Evolutionary conservation across 2,888 invertebrate species (phyloP).

Genomic region (Onchidella celtica): DNA sequence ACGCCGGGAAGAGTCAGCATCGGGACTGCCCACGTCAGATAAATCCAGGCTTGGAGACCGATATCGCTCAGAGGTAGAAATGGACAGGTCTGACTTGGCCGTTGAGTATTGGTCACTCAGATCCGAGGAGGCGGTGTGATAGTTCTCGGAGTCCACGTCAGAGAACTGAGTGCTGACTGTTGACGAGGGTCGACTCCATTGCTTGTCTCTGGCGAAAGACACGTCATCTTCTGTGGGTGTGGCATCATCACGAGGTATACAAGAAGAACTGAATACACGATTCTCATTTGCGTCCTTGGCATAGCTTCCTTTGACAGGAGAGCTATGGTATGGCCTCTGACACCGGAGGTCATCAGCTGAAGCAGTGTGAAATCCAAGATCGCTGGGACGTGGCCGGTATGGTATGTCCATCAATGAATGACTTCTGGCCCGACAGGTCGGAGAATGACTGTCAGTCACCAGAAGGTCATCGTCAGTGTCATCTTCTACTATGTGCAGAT

Average conservation of each 20-base stretch:
- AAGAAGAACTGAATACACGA: not conserved
- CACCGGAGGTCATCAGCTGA: slow-evolving; percentile 32
- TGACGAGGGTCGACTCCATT: slow-evolving; percentile 12
- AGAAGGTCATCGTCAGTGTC: slow-evolving; percentile 34
- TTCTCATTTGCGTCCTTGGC: too few relatives aligned
- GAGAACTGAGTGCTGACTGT: slow-evolving; percentile 22
- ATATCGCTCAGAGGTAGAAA: not conserved
- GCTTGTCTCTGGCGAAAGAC: not conserved
- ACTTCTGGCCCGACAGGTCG: slow-evolving; percentile 17
- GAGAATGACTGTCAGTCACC: not conserved
- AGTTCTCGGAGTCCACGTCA: slow-evolving; percentile 38
- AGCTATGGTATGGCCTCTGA: too few relatives aligned
- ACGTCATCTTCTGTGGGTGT: slow-evolving; percentile 24
- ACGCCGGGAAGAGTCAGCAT: not conserved
- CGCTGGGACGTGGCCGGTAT: not conserved
- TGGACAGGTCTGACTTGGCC: slow-evolving; percentile 40
- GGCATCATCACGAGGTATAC: slow-evolving; percentile 20
- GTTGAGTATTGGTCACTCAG: slow-evolving; percentile 45
- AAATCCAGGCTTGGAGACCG: slow-evolving; percentile 2
- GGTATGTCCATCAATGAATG: slow-evolving; percentile 36
- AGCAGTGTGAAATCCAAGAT: slow-evolving; percentile 11
- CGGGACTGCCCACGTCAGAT: not conserved
- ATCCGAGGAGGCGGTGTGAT: slow-evolving; percentile 43
- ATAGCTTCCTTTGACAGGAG: too few relatives aligned
- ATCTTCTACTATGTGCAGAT: slow-evolving; percentile 31